These are phyloP conservation scores for Galagoides demidoff DNA, from an alignment of 2,797 vertebrate species.

Conservation along the genomic window DNA sequence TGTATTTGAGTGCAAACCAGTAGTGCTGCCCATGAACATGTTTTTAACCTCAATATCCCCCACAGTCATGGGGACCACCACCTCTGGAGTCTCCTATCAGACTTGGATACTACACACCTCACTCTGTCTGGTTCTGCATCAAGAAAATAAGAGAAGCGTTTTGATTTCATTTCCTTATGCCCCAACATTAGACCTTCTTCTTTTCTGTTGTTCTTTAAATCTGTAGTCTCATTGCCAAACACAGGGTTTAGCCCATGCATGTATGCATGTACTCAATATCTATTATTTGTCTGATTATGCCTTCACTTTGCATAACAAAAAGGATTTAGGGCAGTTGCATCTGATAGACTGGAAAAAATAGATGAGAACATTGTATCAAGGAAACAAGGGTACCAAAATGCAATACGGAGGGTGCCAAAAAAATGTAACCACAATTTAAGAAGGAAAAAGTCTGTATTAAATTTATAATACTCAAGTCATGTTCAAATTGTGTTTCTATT, in stretches of 20 bases:
- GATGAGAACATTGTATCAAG: not conserved
- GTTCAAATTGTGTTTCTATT: too few relatives aligned
- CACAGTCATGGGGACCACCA: accelerated
- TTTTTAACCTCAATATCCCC: accelerated
- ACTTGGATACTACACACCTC: accelerated
- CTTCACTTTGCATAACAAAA: not conserved
- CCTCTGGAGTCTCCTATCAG: accelerated
- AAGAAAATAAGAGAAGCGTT: not conserved
- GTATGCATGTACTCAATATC: not conserved
- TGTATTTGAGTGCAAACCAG: not conserved
- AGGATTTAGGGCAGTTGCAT: not conserved
- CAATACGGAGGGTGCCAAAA: too few relatives aligned
- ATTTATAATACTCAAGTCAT: too few relatives aligned
- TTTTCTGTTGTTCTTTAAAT: not conserved
- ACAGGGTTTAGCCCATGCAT: not conserved
- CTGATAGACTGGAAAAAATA: not conserved
- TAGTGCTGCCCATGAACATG: not conserved
- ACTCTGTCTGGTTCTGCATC: not conserved
- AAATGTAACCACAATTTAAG: too few relatives aligned
- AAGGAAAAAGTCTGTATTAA: too few relatives aligned
- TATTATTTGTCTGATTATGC: not conserved
- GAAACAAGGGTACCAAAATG: not conserved
- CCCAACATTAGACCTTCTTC: not conserved
- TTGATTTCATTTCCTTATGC: not conserved
- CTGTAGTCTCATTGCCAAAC: not conserved